Base-by-base conservation (phyloP, 2,888 invertebrate species). In the Ophion ventricosus region DNA sequence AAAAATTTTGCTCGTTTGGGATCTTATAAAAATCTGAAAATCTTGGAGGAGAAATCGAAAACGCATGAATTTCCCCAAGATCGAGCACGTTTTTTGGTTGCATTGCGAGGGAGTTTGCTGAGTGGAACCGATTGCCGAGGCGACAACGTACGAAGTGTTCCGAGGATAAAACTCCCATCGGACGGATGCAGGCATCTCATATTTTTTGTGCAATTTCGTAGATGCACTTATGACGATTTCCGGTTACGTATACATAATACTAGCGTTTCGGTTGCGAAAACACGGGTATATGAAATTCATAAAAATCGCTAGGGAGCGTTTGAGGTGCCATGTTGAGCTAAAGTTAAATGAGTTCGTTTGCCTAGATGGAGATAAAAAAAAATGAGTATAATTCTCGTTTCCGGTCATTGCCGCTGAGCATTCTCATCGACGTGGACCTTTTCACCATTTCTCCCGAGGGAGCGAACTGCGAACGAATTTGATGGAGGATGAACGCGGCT, bases 401-500 rank as follows among this genome's bases (percentile, higher is more conserved):
- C 49, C 43, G 57, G 67, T 17, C 83, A 70, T 40, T 40, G n/a
- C 43, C 56, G 14, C 64, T 64, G 69, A 54, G 70, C 59, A 76
- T 72, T 77, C 54, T 59, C 74, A 61, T 78, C 81, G 63, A 79
- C 49, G 54, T 72, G 59, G 49, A 81, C 49, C 67, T 81, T 81
- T 78, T 66, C 70, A 26, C 57, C 81, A 81, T 84, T 79, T 79
- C 72, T 75, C 57, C 69, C 61, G 56, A 80, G 70, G 17, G 66
- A 70, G 56, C 67, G 67, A 49, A 57, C 77, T 59, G 67, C 61
- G 81, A 81, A 74, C 49, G 26, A 64, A 49, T 59, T 59, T 75
- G 78, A 57, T 78, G 80, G 77, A 79, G 78, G 67, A 75, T 67
- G 57, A 49, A 75, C 43, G 61, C 43, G 35, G 11, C 66, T 49